phyloP scores from a whole-genome alignment of 2,797 vertebrate genomes.

The Lacerta agilis region DNA sequence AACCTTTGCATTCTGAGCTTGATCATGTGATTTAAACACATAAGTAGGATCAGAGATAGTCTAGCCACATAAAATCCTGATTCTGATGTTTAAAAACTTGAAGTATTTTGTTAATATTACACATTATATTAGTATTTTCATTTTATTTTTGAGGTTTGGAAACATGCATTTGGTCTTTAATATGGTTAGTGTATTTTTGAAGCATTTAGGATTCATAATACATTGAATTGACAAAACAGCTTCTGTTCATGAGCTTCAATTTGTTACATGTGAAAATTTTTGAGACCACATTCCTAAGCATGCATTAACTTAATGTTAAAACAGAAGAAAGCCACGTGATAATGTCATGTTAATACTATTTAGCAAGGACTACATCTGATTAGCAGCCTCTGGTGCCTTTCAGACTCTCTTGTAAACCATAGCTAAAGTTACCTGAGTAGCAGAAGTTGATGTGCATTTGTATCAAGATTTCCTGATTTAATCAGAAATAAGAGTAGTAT shows the following conservation, averaged over 20 bases:
- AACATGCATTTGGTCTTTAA: not conserved
- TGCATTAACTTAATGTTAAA: not conserved
- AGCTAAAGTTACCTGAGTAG: not conserved
- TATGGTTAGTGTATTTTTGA: not conserved
- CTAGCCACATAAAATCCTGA: not conserved
- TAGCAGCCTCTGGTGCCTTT: too few species aligned
- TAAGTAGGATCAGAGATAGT: not conserved
- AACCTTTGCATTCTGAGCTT: not conserved
- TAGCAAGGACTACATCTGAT: not conserved
- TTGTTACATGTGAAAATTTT: not conserved
- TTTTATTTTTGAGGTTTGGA: not conserved
- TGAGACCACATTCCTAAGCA: not conserved
- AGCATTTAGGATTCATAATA: not conserved
- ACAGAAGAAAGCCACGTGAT: not conserved
- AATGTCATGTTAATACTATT: not conserved
- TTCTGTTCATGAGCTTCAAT: not conserved
- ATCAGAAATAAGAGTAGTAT: not conserved
- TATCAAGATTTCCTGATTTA: not conserved
- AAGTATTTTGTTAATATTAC: not conserved
- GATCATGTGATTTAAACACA: not conserved
- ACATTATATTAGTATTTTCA: not conserved
- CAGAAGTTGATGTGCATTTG: not conserved
- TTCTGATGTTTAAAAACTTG: not conserved
- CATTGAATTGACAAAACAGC: constrained; percentile 17
- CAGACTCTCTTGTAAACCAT: not conserved